Evolutionary conservation across 2,113 vertebrate genomes (phyloP).

Genomic region (Pogona vitticeps): DNA sequence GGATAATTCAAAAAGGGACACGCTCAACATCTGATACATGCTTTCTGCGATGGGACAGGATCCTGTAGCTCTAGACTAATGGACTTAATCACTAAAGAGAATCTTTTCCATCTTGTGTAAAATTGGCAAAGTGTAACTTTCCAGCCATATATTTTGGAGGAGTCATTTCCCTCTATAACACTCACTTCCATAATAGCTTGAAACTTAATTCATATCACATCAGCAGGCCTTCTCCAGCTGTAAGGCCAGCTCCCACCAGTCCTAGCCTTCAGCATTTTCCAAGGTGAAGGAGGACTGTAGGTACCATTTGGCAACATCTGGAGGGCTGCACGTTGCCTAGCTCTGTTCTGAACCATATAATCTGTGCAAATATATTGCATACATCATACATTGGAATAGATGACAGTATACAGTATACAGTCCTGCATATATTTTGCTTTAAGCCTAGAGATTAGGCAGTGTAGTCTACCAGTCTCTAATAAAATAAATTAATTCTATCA

Average conservation of each 20-base stretch:
- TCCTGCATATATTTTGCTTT: too few species aligned
- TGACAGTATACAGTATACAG: not conserved
- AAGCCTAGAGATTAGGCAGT: too few species aligned
- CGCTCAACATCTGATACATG: not conserved
- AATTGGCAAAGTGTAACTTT: not conserved
- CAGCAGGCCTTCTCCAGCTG: not conserved
- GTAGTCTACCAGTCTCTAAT: not conserved
- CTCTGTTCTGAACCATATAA: not conserved
- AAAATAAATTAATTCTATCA: not conserved
- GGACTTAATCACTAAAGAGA: not conserved
- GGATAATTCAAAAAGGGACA: not conserved
- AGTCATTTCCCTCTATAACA: not conserved
- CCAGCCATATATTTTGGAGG: not conserved
- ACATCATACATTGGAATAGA: not conserved
- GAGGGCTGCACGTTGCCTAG: not conserved
- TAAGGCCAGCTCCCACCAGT: not conserved
- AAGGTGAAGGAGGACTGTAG: too few species aligned
- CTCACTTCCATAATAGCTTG: not conserved
- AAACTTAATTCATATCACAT: not conserved
- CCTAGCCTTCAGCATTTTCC: not conserved
- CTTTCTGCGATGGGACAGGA: not conserved
- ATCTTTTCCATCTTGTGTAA: conserved; percentile 5
- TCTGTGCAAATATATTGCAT: not conserved
- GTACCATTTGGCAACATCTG: not conserved
- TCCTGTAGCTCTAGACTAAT: not conserved